Conservation (phyloP, 2,113 vertebrate genomes). For the Lagenorhynchus albirostris region DNA sequence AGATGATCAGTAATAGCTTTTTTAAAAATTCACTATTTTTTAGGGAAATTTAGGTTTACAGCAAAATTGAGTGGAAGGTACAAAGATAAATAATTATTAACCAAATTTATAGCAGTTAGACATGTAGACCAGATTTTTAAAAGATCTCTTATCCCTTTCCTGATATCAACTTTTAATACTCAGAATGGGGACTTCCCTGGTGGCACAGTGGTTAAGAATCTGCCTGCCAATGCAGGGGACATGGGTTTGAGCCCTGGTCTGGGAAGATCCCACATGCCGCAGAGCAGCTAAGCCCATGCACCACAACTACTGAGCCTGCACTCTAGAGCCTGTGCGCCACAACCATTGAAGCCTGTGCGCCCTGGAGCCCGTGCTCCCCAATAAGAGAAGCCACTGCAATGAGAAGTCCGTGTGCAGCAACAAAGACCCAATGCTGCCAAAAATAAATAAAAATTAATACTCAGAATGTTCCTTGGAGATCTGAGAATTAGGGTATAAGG, state of each 20-base stretch:
- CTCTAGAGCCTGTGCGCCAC: too few relatives aligned
- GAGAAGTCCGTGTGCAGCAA: too few relatives aligned
- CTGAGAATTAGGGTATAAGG: background rate
- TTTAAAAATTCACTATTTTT: background rate
- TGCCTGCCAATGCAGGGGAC: too few relatives aligned
- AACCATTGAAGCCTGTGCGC: too few relatives aligned
- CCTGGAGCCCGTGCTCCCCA: too few relatives aligned
- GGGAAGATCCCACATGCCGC: too few relatives aligned
- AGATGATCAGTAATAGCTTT: background rate
- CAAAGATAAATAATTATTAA: background rate
- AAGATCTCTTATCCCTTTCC: background rate
- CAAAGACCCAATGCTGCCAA: too few relatives aligned
- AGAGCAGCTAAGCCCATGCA: too few relatives aligned
- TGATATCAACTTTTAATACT: background rate
- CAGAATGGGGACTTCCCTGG: background rate
- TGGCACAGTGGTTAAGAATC: too few relatives aligned
- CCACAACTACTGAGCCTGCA: too few relatives aligned
- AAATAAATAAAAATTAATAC: background rate
- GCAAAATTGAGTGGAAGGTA: background rate
- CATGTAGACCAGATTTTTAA: background rate
- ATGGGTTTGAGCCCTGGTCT: too few relatives aligned
- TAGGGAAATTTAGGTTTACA: background rate
- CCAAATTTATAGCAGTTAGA: background rate
- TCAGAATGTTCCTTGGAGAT: slow-evolving; percentile 16
- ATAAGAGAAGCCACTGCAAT: too few relatives aligned